Percentiles rank a stretch among this genome's conserved stretches.
Conservation (phyloP, 2,797 vertebrate genomes). For the Myotis myotis region DNA sequence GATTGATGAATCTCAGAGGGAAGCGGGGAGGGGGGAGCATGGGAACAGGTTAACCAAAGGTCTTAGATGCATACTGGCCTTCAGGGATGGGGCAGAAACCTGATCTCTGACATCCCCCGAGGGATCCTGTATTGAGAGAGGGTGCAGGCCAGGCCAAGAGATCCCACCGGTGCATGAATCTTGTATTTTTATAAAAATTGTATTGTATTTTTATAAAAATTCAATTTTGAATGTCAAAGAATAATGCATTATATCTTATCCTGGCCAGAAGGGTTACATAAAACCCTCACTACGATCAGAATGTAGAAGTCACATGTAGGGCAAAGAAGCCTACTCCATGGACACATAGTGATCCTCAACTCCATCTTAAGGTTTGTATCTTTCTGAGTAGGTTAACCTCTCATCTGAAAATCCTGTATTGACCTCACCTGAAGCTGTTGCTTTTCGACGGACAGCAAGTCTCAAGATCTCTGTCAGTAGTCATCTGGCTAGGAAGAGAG, state of each 20-base stretch:
- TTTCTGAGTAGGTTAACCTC: not conserved
- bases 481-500: not conserved
- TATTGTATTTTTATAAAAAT: not conserved
- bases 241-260: not conserved
- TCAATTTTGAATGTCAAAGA: not conserved
- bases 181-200: not conserved
- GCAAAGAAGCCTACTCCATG: not conserved
- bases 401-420: not conserved
- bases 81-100: too few relatives aligned
- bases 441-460: not conserved
- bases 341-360: not conserved
- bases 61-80: too few relatives aligned
- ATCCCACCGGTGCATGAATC: too few relatives aligned
- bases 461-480: not conserved
- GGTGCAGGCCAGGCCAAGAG: too few relatives aligned
- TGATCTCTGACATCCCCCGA: too few relatives aligned
- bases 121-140: too few relatives aligned
- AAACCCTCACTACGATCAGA: not conserved
- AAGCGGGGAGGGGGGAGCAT: too few relatives aligned
- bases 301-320: not conserved
- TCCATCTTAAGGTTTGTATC: not conserved
- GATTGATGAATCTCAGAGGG: too few relatives aligned
- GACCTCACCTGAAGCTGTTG: not conserved
- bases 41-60: too few relatives aligned
- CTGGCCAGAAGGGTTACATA: not conserved